These are phyloP conservation scores for Erannis defoliaria DNA, from an alignment of 2,888 invertebrate species.

Conservation along the genomic window DNA sequence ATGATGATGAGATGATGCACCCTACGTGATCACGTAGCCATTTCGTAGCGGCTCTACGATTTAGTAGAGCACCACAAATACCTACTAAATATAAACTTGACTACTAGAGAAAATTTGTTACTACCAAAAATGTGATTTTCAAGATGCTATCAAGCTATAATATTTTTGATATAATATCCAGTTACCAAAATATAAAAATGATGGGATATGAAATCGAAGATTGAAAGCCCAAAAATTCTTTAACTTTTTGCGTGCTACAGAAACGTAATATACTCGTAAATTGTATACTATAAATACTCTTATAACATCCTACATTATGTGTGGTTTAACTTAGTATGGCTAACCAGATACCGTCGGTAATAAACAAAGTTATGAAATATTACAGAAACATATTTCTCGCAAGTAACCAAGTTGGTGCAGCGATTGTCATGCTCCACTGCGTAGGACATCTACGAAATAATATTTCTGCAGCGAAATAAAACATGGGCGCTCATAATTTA, in stretches of 20 bases:
- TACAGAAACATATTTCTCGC: conserved; percentile 50
- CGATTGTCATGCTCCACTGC: conserved; percentile 56
- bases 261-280: conserved; percentile 10
- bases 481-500: conserved; percentile 48
- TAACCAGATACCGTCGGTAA: conserved; percentile 48
- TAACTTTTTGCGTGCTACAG: conserved; percentile 3
- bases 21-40: conserved; percentile 2
- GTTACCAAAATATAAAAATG: conserved; percentile 7
- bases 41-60: no score
- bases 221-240: background rate
- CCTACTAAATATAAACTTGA: no score
- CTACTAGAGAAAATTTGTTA: no score
- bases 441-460: conserved; percentile 55
- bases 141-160: background rate
- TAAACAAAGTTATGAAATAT: conserved; percentile 55
- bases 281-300: background rate
- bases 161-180: background rate
- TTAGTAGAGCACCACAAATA: no score
- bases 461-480: conserved; percentile 50
- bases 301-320: conserved; percentile 5
- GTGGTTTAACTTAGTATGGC: conserved; percentile 32
- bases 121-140: background rate
- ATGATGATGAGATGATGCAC: no score
- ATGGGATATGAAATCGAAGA: conserved; percentile 3
- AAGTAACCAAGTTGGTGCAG: conserved; percentile 53